A percentile compares a stretch with the other conserved stretches of the same genome.
phyloP scores from a whole-genome alignment of 2,113 vertebrate genomes.

The Euleptes europaea region DNA sequence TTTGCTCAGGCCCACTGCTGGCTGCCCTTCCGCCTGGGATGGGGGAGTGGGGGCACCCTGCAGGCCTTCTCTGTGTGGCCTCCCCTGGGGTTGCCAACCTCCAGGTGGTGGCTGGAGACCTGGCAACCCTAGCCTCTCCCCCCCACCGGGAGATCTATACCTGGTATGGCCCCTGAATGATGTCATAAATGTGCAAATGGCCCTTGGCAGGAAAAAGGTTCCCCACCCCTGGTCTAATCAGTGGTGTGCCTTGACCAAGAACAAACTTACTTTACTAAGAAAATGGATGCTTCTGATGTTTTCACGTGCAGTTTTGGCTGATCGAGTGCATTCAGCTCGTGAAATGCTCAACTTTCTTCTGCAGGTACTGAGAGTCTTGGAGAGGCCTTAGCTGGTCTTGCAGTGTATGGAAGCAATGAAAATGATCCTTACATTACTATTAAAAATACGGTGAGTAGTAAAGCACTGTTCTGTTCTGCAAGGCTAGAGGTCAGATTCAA shows the following conservation, averaged over 20 bases:
- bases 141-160: too few species aligned
- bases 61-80: too few species aligned
- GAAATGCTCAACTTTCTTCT: slow-evolving; percentile 34
- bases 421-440: slow-evolving; percentile 94
- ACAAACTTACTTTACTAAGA: background rate
- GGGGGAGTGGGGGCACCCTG: too few species aligned
- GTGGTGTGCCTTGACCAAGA: background rate
- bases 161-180: too few species aligned
- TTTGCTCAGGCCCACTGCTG: too few species aligned
- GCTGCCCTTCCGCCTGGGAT: too few species aligned
- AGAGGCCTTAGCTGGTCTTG: slow-evolving; percentile 88
- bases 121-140: too few species aligned
- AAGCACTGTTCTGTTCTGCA: background rate
- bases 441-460: slow-evolving; percentile 88
- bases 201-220: too few species aligned
- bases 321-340: background rate
- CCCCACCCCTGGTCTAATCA: background rate
- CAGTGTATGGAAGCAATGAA: slow-evolving; percentile 89
- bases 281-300: background rate
- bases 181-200: too few species aligned
- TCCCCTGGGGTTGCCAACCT: too few species aligned
- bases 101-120: too few species aligned
- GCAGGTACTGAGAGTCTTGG: slow-evolving; percentile 84
- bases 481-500: background rate
- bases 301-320: background rate